Evolutionary conservation across 2,797 vertebrate genomes (phyloP).

Genomic region (Channa striata): DNA sequence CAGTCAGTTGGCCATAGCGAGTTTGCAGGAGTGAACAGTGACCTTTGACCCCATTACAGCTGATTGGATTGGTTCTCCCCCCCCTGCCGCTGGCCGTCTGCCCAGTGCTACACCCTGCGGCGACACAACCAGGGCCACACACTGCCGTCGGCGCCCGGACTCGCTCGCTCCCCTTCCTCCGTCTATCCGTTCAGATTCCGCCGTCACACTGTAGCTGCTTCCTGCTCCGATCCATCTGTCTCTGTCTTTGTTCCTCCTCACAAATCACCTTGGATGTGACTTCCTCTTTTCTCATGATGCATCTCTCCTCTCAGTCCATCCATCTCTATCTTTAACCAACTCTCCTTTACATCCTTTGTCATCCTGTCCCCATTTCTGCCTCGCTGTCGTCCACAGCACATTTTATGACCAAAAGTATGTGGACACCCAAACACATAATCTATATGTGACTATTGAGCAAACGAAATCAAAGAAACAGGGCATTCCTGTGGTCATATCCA

Average conservation of each 20-base stretch:
- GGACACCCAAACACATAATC: no score
- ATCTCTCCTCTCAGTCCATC: conserved; percentile 30
- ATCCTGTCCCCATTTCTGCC: neutral
- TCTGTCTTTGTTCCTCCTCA: conserved; percentile 20
- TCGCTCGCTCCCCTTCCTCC: neutral
- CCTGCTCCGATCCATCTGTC: conserved; percentile 35
- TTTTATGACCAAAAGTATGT: neutral
- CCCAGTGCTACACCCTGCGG: conserved; percentile 53
- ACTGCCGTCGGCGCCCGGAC: conserved; percentile 7
- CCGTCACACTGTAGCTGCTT: conserved; percentile 5
- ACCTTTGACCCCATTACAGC: conserved; percentile 82
- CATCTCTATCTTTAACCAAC: conserved; percentile 28
- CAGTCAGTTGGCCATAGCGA: conserved; percentile 61
- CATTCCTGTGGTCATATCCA: no score
- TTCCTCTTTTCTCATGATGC: conserved; percentile 26
- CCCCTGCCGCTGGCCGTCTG: conserved; percentile 47
- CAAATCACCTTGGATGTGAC: conserved; percentile 23
- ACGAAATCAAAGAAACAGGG: no score
- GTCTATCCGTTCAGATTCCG: conserved; percentile 11
- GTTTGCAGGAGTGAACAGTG: conserved; percentile 78
- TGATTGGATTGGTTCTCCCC: conserved; percentile 75
- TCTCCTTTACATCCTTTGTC: neutral
- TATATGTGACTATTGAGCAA: no score
- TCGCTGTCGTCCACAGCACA: neutral
- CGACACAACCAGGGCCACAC: conserved; percentile 51